phyloP scores from a whole-genome alignment of 2,888 invertebrate species.

The Drosophila subquinaria region DNA sequence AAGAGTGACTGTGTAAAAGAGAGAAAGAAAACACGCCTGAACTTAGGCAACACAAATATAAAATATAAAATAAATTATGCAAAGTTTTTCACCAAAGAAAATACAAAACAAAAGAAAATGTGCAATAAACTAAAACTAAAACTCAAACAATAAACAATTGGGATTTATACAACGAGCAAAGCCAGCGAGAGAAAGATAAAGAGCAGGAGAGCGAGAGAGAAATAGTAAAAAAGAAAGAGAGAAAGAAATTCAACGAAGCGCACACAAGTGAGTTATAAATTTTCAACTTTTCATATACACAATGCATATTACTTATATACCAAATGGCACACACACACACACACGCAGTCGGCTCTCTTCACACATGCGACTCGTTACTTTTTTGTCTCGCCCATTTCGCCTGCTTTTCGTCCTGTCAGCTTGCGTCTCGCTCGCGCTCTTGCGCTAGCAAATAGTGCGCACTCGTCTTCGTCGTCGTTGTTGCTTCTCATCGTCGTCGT shows the following conservation, averaged over 20 bases:
- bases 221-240: conserved; percentile 19
- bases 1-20: conserved; percentile 16
- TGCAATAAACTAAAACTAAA: conserved; percentile 69
- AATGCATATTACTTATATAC: conserved; percentile 53
- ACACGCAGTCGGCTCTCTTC: conserved; percentile 23
- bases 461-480: conserved; percentile 57
- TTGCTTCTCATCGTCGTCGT: conserved; percentile 38
- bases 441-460: conserved; percentile 61
- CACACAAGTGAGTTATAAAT: conserved; percentile 75
- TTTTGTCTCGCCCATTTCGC: conserved; percentile 53
- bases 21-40: conserved; percentile 15
- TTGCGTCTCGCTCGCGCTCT: conserved; percentile 41
- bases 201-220: conserved; percentile 12
- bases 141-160: conserved; percentile 34
- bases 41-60: conserved; percentile 19
- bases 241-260: conserved; percentile 51
- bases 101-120: conserved; percentile 52
- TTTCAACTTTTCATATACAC: conserved; percentile 60
- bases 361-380: conserved; percentile 59
- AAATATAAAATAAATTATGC: conserved; percentile 12
- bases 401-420: conserved; percentile 30
- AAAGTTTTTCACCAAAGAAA: conserved; percentile 55
- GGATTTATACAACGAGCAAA: conserved; percentile 30
- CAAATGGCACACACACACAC: conserved; percentile 51
- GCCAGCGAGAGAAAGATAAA: conserved; percentile 15